Conservation (phyloP, 2,797 vertebrate species). For the Sitta carolinensis region DNA sequence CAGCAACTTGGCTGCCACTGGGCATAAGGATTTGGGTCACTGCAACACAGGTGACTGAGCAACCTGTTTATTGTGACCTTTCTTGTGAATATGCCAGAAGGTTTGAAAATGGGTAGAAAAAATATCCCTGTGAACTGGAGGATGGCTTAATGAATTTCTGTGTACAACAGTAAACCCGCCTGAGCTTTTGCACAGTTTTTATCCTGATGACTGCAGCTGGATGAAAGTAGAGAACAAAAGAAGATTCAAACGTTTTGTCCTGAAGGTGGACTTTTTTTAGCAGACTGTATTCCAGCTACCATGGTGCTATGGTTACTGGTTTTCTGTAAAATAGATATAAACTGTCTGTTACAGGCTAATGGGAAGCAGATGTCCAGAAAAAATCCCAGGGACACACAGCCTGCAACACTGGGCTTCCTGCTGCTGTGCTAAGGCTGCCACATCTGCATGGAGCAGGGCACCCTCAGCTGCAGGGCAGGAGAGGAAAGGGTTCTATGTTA, state of each 20-base stretch:
- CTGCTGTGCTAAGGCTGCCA: neutral
- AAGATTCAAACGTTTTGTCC: neutral
- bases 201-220: neutral
- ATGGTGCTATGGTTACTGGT: neutral
- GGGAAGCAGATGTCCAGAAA: constrained; percentile 17
- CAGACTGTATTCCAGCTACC: neutral
- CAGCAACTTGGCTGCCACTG: neutral
- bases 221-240: constrained; percentile 12
- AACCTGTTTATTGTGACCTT: neutral
- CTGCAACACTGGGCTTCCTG: neutral
- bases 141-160: neutral
- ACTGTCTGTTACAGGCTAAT: neutral
- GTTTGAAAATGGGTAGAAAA: neutral
- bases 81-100: neutral
- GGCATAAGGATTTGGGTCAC: neutral
- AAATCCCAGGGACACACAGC: neutral
- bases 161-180: neutral
- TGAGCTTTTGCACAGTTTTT: neutral
- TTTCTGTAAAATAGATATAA: constrained; percentile 13
- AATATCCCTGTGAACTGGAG: neutral
- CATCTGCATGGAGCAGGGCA: neutral
- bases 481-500: neutral
- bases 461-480: neutral
- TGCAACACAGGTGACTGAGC: neutral
- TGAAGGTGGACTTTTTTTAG: neutral